Conservation (phyloP, 2,797 vertebrate genomes). For the Siniperca scherzeri region DNA sequence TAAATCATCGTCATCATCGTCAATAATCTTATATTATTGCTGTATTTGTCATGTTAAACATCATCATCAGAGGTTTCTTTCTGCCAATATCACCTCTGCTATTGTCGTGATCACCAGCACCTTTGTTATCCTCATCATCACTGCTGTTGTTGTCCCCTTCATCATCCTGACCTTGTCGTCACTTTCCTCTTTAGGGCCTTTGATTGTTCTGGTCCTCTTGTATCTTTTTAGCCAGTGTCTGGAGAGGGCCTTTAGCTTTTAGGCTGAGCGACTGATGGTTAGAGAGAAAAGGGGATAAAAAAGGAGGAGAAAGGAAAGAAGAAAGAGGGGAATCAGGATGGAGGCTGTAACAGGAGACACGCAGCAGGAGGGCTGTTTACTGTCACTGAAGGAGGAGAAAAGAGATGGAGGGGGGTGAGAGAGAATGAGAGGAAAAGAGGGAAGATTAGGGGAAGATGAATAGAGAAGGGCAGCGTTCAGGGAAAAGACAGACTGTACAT, state of each 20-base stretch:
- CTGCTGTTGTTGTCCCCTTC: conserved; percentile 32
- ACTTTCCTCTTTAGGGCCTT: conserved; percentile 41
- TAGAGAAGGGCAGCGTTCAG: conserved; percentile 28
- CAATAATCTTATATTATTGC: conserved; percentile 2
- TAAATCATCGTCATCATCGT: neutral
- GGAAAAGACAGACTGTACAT: conserved; percentile 6
- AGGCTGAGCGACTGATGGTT: conserved; percentile 62
- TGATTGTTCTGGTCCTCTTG: conserved; percentile 71
- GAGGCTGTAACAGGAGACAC: conserved; percentile 93
- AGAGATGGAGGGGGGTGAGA: conserved; percentile 25
- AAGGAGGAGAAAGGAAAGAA: conserved; percentile 34
- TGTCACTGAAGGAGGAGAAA: conserved; percentile 85
- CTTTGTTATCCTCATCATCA: conserved; percentile 44
- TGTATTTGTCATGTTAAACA: conserved; percentile 49
- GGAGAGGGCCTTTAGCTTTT: conserved; percentile 73
- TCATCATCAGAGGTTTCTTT: conserved; percentile 32
- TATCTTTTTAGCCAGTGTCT: conserved; percentile 62
- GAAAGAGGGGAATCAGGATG: conserved; percentile 83
- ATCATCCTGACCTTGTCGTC: conserved; percentile 36
- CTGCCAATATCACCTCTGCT: neutral
- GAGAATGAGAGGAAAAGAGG: conserved; percentile 52
- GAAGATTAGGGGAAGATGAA: conserved; percentile 62
- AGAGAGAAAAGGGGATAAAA: conserved; percentile 43
- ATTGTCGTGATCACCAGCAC: conserved; percentile 14
- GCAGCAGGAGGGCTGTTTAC: conserved; percentile 89